Base-by-base conservation (phyloP, 2,888 invertebrate species). In the Platycnemis pennipes region DNA sequence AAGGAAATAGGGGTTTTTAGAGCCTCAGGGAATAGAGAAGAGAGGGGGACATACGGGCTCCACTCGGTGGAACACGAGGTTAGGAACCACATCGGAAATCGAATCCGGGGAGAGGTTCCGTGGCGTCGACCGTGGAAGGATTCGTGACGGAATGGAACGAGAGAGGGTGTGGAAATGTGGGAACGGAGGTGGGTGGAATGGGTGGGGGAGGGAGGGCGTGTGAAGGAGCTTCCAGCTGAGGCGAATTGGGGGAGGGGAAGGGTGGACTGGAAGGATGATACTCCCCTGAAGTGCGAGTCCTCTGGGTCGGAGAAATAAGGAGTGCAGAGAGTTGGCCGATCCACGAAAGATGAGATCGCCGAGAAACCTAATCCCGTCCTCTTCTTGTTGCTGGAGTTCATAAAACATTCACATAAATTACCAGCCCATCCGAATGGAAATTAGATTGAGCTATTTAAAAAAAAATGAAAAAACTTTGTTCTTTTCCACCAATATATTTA, bases 11-110 rank as follows among this genome's bases (percentile, higher is more conserved):
- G 7, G 16, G 16, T 7, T 49, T 11, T 49, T 49, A 49, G 7
- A 77, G 37, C 77, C 31, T 13, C 31, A 11, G 37, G 77, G 77
- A 37, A 5, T 77, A 0, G 77, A 31, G 63, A 63, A 26, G 63
- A n/a, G 63, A n/a, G 63, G n/a, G 22, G 77, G 77, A 77, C 31
- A 37, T 37, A 77, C 8, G 77, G 77, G 7, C 31, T 37, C 31
- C 77, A 37, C 77, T 77, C 31, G n/a, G 77, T 37, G 77, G 31
- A 77, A 77, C 31, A 77, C 13, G 37, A 77, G 77, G 77, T 77
- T 77, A 37, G 77, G 77, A 37, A 37, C 77, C 37, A 26, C 22
- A 77, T 77, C 77, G 77, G 77, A 77, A 77, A 77, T 77, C 77
- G 77, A 77, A 77, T 77, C 31, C 77, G 31, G 31, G 8, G 77